A percentile compares a stretch with the other conserved stretches of the same genome.
These are phyloP conservation scores for Hypanus sabinus DNA, from an alignment of 2,113 vertebrate species.

Conservation along the genomic window DNA sequence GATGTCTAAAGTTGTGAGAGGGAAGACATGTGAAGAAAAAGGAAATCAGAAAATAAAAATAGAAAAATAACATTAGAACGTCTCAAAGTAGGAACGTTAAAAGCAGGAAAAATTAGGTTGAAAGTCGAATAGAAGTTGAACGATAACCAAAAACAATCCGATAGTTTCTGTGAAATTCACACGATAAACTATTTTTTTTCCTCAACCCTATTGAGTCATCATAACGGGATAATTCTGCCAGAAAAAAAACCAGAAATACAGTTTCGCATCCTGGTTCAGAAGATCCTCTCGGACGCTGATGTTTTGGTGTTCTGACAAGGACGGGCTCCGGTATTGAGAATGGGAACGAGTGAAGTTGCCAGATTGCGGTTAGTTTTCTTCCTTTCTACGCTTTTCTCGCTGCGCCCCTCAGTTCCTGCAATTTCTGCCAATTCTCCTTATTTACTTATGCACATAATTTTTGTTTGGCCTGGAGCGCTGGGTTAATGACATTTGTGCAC, in stretches of 20 bases:
- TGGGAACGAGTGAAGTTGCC: background rate
- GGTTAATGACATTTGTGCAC: background rate
- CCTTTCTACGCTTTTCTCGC: too few species aligned
- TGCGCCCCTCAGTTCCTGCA: background rate
- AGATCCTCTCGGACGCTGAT: background rate
- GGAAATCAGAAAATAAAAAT: background rate
- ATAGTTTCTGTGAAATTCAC: background rate
- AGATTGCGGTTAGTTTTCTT: background rate
- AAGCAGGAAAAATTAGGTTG: conserved; percentile 10
- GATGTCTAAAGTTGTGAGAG: background rate
- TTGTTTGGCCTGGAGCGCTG: background rate
- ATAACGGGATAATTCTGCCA: background rate
- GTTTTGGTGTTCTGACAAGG: background rate
- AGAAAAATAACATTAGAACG: background rate
- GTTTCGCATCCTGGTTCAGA: background rate
- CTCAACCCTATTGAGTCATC: background rate
- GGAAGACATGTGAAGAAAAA: background rate
- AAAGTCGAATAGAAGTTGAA: background rate
- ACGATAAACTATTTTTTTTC: background rate
- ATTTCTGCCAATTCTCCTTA: background rate
- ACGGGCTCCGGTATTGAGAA: background rate
- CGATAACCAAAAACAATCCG: background rate
- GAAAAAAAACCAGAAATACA: background rate
- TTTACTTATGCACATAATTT: background rate
- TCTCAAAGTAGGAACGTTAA: background rate